Percentiles rank a stretch among this genome's conserved stretches.
Conservation (phyloP, 2,888 invertebrate species). For the Troilus luridus region DNA sequence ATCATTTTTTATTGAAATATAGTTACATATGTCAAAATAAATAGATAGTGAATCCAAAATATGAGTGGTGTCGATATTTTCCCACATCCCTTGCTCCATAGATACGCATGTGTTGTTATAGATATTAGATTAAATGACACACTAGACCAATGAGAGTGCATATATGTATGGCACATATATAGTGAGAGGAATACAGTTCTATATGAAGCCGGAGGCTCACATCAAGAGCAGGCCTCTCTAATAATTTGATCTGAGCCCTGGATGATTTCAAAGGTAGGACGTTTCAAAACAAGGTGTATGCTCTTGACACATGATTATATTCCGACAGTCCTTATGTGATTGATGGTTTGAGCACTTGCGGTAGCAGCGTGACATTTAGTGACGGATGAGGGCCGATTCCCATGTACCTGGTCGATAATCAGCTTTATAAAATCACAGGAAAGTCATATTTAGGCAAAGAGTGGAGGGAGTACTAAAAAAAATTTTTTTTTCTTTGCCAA, state of each 20-base stretch:
- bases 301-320: slow-evolving; percentile 14
- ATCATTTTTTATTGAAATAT: no score
- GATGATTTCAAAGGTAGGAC: slow-evolving; percentile 9
- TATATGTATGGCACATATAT: not conserved
- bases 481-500: not conserved
- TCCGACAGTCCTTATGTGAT: not conserved
- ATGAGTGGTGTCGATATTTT: no score
- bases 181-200: not conserved
- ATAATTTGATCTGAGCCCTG: not conserved
- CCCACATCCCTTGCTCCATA: no score
- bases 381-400: not conserved
- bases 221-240: not conserved
- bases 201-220: not conserved
- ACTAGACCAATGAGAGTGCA: no score
- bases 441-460: not conserved
- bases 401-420: not conserved
- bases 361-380: not conserved
- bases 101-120: no score
- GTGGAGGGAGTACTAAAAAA: not conserved
- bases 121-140: no score
- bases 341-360: not conserved
- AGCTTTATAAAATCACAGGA: not conserved
- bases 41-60: no score
- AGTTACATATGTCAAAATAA: no score
- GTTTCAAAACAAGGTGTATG: not conserved